Evolutionary conservation across 2,797 vertebrate species (phyloP).

Genomic region (Sitta carolinensis): DNA sequence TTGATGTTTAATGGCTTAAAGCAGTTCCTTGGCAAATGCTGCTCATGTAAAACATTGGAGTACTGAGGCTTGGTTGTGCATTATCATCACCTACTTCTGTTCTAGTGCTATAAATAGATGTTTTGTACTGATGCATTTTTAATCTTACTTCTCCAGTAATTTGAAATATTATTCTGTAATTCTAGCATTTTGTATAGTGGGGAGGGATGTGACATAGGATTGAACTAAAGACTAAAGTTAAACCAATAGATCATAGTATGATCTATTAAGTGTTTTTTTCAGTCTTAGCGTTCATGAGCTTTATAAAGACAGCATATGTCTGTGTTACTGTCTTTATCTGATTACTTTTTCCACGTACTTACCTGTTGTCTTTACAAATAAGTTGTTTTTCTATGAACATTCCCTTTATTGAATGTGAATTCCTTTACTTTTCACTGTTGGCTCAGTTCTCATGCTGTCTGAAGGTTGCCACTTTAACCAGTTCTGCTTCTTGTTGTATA

Average conservation of each 20-base stretch:
- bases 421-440: neutral
- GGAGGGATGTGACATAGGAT: neutral
- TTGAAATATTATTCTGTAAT: neutral
- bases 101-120: neutral
- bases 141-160: neutral
- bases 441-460: neutral
- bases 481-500: constrained; percentile 49
- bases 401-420: neutral
- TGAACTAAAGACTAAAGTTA: neutral
- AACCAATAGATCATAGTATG: neutral
- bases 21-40: constrained; percentile 2
- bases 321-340: neutral
- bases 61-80: neutral
- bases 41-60: neutral
- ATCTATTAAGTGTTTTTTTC: neutral
- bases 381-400: neutral
- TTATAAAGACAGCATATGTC: neutral
- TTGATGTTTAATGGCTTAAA: neutral
- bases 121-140: constrained; percentile 34
- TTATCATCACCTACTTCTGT: constrained; percentile 31
- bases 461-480: neutral
- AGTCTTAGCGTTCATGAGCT: neutral
- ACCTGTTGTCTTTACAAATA: neutral
- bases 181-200: neutral
- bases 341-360: neutral